Conservation (phyloP, 2,888 invertebrate genomes). For the Drosophila paramelanica region DNA sequence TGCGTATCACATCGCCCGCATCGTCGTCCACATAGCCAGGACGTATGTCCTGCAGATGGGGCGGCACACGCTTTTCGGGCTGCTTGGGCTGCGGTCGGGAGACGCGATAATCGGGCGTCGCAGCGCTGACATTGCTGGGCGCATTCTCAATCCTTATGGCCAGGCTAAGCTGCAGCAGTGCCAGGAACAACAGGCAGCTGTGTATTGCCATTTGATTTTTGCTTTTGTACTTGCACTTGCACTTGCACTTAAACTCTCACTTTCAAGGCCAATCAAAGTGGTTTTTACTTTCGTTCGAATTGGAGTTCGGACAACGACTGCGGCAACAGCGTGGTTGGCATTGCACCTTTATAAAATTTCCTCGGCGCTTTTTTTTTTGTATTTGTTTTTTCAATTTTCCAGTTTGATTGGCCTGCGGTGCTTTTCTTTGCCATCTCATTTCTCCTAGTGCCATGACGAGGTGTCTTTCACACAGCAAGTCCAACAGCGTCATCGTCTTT, state of each 20-base stretch:
- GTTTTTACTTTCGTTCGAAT: constrained; percentile 67
- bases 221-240: constrained; percentile 49
- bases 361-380: constrained; percentile 53
- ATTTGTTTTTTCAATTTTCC: constrained; percentile 73
- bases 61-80: constrained; percentile 64
- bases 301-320: constrained; percentile 57
- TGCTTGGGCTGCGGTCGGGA: constrained; percentile 65
- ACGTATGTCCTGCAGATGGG: constrained; percentile 73
- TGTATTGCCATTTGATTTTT: constrained; percentile 4
- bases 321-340: constrained; percentile 46
- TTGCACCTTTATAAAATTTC: constrained; percentile 75
- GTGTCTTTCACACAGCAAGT: constrained; percentile 14
- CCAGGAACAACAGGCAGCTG: constrained; percentile 10
- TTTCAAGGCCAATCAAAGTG: constrained; percentile 58
- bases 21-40: constrained; percentile 73
- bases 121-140: neutral
- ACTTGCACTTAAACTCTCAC: constrained; percentile 66
- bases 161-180: constrained; percentile 14
- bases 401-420: constrained; percentile 61
- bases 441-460: constrained; percentile 36
- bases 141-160: constrained; percentile 48
- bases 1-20: constrained; percentile 81
- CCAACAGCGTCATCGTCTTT: constrained; percentile 26
- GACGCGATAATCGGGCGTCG: constrained; percentile 57
- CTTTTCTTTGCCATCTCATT: constrained; percentile 59